Evolutionary conservation across 2,113 vertebrate genomes (phyloP), one percentile per base, ranked within the genome.

Genomic region (Sisor rabdophorus): DNA sequence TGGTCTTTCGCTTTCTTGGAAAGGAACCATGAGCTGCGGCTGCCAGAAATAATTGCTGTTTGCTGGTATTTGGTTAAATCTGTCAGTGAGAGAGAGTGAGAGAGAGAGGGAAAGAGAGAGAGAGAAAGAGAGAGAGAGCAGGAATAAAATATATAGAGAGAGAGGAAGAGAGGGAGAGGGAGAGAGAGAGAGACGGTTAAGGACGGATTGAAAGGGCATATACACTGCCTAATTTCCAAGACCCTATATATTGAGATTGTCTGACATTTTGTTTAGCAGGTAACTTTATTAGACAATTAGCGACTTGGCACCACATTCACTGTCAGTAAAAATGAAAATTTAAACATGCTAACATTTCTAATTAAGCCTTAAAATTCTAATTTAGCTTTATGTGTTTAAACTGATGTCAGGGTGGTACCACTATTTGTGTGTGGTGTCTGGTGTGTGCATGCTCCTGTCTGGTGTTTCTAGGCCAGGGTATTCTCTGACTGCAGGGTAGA

Each of bases 31-130:
- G 71, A 78, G 82, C 81, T 76, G 55, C 4, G 81, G 80, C 89
- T 90, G 90, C 88, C 92, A 92, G 87, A 88, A 92, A 92, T 90
- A 87, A 90, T 89, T 86, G 86, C 90, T 90, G 88, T 92, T 93
- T 92, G 87, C 87, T 89, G 88, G 83, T 91, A 89, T 92, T 90
- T 89, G 87, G 87, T 90, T 89, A 85, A 91, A 87, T 86, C 89
- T 88, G 87, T 90, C 87, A 89, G 75, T 88, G 85, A 81, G n/a
- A 20, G 75, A 77, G 30, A 28, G 36, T 71, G 56, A 69, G 47
- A 44, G 19, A 75, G 56, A 71, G 68, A 74, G 40, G 44, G 73
- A 72, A 71, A 83, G 84, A 83, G 71, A 77, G 61, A 83, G 63
- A 83, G 75, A 50, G 71, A 83, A 74, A 75, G 54, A 56, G 55